phyloP scores from a whole-genome alignment of 2,888 invertebrate species.

The Encarsia formosa region DNA sequence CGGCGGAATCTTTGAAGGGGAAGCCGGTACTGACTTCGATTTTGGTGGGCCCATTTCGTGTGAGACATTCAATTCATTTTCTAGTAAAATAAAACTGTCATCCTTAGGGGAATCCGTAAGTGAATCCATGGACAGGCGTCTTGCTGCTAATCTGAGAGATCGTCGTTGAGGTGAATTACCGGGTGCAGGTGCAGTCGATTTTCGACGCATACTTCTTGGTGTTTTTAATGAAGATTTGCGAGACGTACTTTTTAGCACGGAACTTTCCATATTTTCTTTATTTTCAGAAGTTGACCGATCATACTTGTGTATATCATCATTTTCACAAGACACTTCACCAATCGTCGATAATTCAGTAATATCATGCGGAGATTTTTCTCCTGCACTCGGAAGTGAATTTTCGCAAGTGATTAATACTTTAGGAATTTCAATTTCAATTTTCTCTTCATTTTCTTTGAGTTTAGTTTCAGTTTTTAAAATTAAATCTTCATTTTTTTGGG shows the following conservation, averaged over 20 bases:
- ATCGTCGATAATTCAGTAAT: conserved; percentile 22
- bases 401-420: conserved; percentile 6
- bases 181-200: background rate
- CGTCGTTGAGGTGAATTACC: conserved; percentile 17
- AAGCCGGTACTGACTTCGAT: conserved; percentile 19
- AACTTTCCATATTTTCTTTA: conserved; percentile 4
- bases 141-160: conserved; percentile 26
- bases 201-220: conserved; percentile 9
- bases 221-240: conserved; percentile 1
- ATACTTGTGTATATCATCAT: conserved; percentile 14
- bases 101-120: conserved; percentile 4
- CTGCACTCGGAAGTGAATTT: conserved; percentile 2
- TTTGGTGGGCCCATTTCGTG: background rate
- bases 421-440: background rate
- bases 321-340: conserved; percentile 23
- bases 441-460: background rate
- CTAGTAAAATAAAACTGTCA: conserved; percentile 22
- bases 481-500: background rate
- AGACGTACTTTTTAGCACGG: background rate
- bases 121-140: conserved; percentile 2
- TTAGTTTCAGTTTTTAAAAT: background rate
- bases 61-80: conserved; percentile 23
- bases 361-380: conserved; percentile 1
- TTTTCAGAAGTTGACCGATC: conserved; percentile 1
- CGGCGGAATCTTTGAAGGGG: conserved; percentile 1